A percentile compares a stretch with the other conserved stretches of the same genome.
Conservation (phyloP, 2,113 vertebrate species). For the Miniopterus natalensis region DNA sequence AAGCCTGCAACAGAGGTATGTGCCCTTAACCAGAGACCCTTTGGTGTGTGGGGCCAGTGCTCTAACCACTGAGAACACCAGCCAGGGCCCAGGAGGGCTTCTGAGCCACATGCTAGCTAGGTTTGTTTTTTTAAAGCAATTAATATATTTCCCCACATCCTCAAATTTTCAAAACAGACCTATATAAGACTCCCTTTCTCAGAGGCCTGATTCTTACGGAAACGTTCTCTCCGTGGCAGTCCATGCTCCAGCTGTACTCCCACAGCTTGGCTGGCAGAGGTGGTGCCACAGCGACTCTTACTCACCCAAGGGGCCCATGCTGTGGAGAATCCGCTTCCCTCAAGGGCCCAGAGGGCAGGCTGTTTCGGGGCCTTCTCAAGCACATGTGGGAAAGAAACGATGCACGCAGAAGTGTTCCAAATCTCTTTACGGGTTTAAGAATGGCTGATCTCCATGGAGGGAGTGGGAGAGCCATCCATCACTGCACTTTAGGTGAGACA, state of each 20-base stretch:
- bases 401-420: neutral
- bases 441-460: neutral
- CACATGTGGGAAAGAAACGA: rapidly evolving
- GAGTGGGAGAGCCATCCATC: neutral
- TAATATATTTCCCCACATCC: neutral
- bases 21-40: too few species aligned
- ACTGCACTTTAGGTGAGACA: neutral
- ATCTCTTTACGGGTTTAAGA: neutral
- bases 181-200: neutral
- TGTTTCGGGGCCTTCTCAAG: neutral
- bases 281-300: neutral
- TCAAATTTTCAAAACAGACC: neutral
- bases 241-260: neutral
- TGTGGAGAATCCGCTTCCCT: neutral
- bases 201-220: neutral
- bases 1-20: too few species aligned
- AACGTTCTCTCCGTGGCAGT: neutral
- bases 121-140: neutral
- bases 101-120: neutral
- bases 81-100: neutral
- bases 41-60: too few species aligned
- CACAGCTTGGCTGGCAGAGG: neutral
- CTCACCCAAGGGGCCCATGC: neutral
- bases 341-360: neutral
- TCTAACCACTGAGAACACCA: too few species aligned